phyloP scores from a whole-genome alignment of 2,113 vertebrate genomes.

The Bubo bubo region DNA sequence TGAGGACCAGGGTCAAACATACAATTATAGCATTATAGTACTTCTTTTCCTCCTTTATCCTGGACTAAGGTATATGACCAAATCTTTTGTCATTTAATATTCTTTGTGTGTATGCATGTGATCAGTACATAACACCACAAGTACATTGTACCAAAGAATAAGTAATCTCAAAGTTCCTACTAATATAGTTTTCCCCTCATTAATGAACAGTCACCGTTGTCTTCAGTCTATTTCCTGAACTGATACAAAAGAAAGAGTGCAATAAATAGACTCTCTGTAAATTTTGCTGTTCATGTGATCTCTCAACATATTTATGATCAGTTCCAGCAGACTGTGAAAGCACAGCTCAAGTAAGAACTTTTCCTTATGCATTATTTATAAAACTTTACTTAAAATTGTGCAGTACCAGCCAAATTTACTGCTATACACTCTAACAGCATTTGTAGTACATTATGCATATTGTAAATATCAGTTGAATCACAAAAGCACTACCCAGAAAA shows the following conservation, averaged over 20 bases:
- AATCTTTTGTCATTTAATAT: not conserved
- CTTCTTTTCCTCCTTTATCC: not conserved
- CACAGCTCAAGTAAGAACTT: conserved; percentile 11
- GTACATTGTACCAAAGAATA: not conserved
- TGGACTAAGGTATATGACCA: not conserved
- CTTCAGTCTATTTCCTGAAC: not conserved
- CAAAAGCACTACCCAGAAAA: not conserved
- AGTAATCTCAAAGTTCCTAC: not conserved
- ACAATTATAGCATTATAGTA: not conserved
- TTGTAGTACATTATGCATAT: not conserved
- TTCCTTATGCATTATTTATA: conserved; percentile 51
- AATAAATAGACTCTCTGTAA: not conserved
- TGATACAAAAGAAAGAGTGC: not conserved
- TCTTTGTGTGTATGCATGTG: not conserved
- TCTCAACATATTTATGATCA: conserved; percentile 14
- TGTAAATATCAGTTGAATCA: conserved; percentile 29
- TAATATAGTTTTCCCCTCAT: not conserved
- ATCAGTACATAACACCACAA: not conserved
- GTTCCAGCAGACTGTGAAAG: conserved; percentile 20
- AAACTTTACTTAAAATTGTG: conserved; percentile 18
- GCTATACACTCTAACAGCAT: not conserved
- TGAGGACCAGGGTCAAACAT: not conserved
- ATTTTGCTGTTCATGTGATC: conserved; percentile 8
- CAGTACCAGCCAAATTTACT: not conserved
- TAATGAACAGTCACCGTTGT: not conserved